Base-by-base conservation (phyloP, 2,797 vertebrate genomes). In the Peromyscus attwateri region DNA sequence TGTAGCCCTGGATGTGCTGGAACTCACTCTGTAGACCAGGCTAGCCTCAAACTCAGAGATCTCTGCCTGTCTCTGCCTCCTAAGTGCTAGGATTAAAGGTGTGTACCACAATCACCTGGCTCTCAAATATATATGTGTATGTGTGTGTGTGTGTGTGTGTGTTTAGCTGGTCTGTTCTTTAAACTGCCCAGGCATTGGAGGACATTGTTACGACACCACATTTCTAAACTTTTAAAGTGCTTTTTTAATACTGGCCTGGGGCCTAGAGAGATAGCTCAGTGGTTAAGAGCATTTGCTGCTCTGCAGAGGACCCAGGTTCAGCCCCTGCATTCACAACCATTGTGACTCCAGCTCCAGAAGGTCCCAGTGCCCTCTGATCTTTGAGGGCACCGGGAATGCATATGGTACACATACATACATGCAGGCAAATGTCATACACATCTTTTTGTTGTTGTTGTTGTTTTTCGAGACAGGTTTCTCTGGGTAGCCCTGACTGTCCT, bases 161-260 rank as follows among this genome's bases (percentile, higher is more conserved):
- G 43, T 46, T 43, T 43, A 52, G 70, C 34, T 43, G 10, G 40
- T 71, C 23, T 91, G 19, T 91, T 92, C 83, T 31, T 68, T 79
- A 37, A 0, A 55, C 29, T 25, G 37, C 25, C 37, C 73, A 27
- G 37, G 40, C 81, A 79, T 4, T 64, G 77, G 88, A 95, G 77
- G 66, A 71, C 5, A 0, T 57, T 46, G 21, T 81, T 29, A 81
- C 1, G 37, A 82, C 31, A 95, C 70, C 70, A 12, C 11, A 2
- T 73, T 95, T 71, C 71, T 94, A 89, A 95, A 12, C 34, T 68
- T 83, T 89, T 73, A 57, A 75, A 19, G 57, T 29, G 16, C 13
- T 62, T 82, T 81, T 81, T 17, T 11, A 83, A 43, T 43, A 43
- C 27, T 19, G 16, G 29, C 27, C 81, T 31, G 27, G 57, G 60